Conservation (phyloP, 2,888 invertebrate genomes). For the Tenthredo mesomela region DNA sequence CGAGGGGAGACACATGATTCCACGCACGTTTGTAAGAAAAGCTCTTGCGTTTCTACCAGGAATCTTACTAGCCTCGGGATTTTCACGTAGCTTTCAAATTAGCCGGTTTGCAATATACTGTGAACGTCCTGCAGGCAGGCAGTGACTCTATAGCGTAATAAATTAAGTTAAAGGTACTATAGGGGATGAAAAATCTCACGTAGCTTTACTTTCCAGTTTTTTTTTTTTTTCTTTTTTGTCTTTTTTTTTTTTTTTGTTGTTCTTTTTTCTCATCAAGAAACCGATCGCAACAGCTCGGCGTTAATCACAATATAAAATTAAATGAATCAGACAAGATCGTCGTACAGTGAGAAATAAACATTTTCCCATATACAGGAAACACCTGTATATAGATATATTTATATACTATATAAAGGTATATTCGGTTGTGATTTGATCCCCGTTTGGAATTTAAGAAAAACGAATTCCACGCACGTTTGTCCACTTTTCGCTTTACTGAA, state of each 20-base stretch:
- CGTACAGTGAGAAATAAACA: neutral
- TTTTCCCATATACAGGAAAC: neutral
- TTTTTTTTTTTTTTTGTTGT: neutral
- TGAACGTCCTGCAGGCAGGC: neutral
- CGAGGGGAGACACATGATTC: neutral
- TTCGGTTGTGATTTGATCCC: neutral
- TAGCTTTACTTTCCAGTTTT: neutral
- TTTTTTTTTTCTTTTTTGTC: neutral
- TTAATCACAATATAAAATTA: neutral
- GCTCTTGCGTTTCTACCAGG: neutral
- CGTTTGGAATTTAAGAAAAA: neutral
- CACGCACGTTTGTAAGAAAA: slow-evolving; percentile 30
- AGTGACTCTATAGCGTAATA: slow-evolving; percentile 3
- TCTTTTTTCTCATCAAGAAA: neutral
- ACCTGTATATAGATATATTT: neutral
- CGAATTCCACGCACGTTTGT: slow-evolving; percentile 9
- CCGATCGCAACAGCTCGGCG: neutral
- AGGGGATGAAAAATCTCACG: neutral
- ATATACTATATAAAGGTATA: neutral
- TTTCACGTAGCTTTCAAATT: slow-evolving; percentile 18
- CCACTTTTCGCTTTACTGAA: neutral
- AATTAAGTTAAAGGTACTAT: neutral
- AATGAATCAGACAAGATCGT: neutral
- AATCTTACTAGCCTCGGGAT: slow-evolving; percentile 31
- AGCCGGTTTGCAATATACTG: slow-evolving; percentile 10